Percentiles rank a stretch among this genome's conserved stretches.
phyloP scores from a whole-genome alignment of 2,888 invertebrate genomes.

The Yponomeuta cagnagella region DNA sequence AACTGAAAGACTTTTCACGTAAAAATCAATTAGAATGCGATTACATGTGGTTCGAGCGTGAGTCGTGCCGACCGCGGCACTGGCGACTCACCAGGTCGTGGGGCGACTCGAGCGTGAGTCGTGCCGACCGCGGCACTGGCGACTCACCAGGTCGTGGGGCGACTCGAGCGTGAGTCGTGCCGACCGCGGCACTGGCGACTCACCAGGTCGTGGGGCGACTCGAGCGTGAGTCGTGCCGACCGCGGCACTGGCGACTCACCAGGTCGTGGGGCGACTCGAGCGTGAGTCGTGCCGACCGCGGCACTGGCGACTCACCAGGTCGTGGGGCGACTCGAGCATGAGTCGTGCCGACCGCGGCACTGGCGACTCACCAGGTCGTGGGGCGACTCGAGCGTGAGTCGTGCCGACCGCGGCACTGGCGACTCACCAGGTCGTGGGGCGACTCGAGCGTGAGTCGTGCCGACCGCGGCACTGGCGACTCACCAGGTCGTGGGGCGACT shows the following conservation, averaged over 20 bases:
- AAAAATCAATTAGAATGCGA: too few species aligned
- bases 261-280: constrained; percentile 30
- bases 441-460: too few species aligned
- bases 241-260: constrained; percentile 22
- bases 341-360: not conserved
- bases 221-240: too few species aligned
- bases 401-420: too few species aligned
- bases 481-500: too few species aligned
- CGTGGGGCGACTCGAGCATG: constrained; percentile 33
- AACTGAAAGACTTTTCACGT: too few species aligned
- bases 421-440: not conserved
- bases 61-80: too few species aligned
- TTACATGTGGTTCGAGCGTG: too few species aligned
- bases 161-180: constrained; percentile 24
- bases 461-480: too few species aligned
- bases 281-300: not conserved
- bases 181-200: too few species aligned
- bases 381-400: constrained; percentile 32
- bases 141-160: constrained; percentile 8
- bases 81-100: not conserved
- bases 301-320: constrained; percentile 30
- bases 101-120: constrained; percentile 17
- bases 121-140: too few species aligned
- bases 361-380: constrained; percentile 38
- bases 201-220: not conserved